Conservation (phyloP, 2,888 invertebrate species). For the Synanthedon myopaeformis region DNA sequence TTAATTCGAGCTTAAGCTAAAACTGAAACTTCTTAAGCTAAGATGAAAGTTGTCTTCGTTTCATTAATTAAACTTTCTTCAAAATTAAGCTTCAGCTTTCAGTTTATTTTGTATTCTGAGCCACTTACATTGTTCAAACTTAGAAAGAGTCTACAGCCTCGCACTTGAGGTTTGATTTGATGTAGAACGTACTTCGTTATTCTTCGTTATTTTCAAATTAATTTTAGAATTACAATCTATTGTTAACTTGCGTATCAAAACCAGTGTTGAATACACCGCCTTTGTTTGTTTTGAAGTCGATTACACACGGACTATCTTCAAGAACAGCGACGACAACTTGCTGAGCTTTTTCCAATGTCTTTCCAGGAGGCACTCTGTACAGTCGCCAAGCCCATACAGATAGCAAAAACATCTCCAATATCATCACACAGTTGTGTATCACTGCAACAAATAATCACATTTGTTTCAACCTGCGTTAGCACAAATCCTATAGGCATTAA, state of each 20-base stretch:
- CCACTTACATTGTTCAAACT: no score
- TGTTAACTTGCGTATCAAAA: constrained; percentile 10
- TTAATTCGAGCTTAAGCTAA: no score
- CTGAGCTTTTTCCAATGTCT: constrained; percentile 30
- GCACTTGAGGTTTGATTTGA: no score
- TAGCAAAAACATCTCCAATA: constrained; percentile 77
- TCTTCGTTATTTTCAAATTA: not conserved
- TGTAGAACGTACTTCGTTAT: no score
- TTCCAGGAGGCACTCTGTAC: constrained; percentile 61
- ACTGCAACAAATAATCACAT: constrained; percentile 49
- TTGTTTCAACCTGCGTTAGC: no score
- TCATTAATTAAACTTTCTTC: no score
- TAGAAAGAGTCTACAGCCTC: no score
- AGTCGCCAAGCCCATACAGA: constrained; percentile 73
- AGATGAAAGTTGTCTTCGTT: no score
- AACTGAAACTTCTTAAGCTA: no score
- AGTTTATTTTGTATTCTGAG: no score
- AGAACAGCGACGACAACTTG: constrained; percentile 42
- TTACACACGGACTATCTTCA: constrained; percentile 29
- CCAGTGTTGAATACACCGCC: constrained; percentile 31
- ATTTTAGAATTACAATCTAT: not conserved
- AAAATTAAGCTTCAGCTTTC: no score
- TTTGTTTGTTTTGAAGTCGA: constrained; percentile 21
- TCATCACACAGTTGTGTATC: constrained; percentile 74
- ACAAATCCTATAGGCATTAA: no score